Evolutionary conservation across 2,797 vertebrate species (phyloP).

Genomic region (Sebastiscus albofasciatus): DNA sequence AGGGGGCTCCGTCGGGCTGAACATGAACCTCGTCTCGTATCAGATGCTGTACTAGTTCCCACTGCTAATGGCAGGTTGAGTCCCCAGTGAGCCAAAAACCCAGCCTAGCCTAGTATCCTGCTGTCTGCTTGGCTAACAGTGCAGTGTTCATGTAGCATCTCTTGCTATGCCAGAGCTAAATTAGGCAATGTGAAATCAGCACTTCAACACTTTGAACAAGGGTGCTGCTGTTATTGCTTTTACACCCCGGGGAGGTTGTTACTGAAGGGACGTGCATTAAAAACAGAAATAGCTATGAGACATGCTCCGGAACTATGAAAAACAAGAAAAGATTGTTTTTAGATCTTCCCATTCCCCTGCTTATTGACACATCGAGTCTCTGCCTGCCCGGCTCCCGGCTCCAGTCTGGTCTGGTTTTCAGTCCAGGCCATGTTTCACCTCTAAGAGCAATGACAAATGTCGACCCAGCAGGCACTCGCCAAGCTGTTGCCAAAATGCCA

Average conservation of each 20-base stretch:
- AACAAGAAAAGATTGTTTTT: constrained; percentile 28
- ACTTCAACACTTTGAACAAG: constrained; percentile 63
- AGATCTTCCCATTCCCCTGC: constrained; percentile 5
- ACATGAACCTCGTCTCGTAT: constrained; percentile 52
- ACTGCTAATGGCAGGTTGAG: constrained; percentile 69
- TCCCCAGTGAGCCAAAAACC: constrained; percentile 61
- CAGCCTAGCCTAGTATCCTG: constrained; percentile 62
- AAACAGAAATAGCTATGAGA: constrained; percentile 51
- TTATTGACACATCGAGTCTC: constrained; percentile 19
- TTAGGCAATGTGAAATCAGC: constrained; percentile 68
- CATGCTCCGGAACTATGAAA: constrained; percentile 16
- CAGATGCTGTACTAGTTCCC: constrained; percentile 62
- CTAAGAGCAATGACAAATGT: constrained; percentile 44
- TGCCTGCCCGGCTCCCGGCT: constrained; percentile 2
- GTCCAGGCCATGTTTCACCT: constrained; percentile 35
- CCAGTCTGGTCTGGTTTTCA: constrained; percentile 10
- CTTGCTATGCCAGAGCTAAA: constrained; percentile 64
- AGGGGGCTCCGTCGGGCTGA: constrained; percentile 27
- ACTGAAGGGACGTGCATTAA: constrained; percentile 47
- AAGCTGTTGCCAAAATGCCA: constrained; percentile 38
- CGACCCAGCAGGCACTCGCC: constrained; percentile 27
- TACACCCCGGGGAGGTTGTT: constrained; percentile 43
- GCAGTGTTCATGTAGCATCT: constrained; percentile 67
- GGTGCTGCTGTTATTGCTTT: constrained; percentile 54
- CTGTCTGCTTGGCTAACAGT: constrained; percentile 72